Evolutionary conservation across 2,888 invertebrate species (phyloP).

Genomic region (Diabrotica balteata): DNA sequence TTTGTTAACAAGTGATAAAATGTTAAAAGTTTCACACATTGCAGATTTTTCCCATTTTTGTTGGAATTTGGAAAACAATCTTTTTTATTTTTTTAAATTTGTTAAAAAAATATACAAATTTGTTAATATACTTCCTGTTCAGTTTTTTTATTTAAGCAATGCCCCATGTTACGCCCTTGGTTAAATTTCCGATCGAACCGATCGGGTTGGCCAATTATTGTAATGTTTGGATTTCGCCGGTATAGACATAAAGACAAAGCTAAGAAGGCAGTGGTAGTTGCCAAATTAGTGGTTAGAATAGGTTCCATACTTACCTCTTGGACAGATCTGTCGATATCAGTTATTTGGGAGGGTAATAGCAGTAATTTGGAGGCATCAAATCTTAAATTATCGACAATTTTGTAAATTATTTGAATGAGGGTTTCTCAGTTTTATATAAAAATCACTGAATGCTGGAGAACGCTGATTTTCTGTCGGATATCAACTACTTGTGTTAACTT

Average conservation of each 20-base stretch:
- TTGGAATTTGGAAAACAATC: no score
- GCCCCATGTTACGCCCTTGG: neutral
- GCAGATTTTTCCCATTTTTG: no score
- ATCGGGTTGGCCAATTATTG: conserved; percentile 22
- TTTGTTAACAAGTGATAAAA: no score
- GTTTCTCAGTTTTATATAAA: conserved; percentile 7
- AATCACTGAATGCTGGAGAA: conserved; percentile 23
- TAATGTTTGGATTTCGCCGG: conserved; percentile 29
- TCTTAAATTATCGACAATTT: conserved; percentile 4
- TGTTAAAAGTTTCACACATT: no score
- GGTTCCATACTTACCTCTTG: conserved; percentile 1
- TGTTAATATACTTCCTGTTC: no score
- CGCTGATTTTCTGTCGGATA: neutral
- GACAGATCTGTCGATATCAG: conserved; percentile 1
- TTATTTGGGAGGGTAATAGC: conserved; percentile 10
- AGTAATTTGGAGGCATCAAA: conserved; percentile 13
- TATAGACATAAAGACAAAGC: conserved; percentile 18
- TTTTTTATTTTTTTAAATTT: no score
- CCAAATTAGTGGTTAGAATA: conserved; percentile 14
- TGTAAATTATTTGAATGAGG: conserved; percentile 7
- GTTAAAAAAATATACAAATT: no score
- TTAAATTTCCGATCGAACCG: conserved; percentile 14
- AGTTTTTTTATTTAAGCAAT: no score
- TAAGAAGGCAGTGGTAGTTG: conserved; percentile 16
- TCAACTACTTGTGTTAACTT: no score